phyloP scores from a whole-genome alignment of 2,888 invertebrate species.

The Stenotaenia linearis region DNA sequence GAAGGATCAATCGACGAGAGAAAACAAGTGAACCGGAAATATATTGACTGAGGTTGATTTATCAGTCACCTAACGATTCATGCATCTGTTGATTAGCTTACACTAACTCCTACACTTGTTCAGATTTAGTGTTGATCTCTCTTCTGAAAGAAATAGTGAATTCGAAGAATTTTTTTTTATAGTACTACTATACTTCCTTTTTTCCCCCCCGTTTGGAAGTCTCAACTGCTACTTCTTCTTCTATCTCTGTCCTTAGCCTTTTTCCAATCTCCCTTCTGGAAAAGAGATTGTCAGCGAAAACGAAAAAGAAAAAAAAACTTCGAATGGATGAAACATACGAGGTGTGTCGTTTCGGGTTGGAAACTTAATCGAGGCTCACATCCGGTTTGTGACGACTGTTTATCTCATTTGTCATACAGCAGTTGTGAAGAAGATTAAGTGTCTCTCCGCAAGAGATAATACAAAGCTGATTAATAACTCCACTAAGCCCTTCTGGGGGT shows the following conservation, averaged over 20 bases:
- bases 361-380: background rate
- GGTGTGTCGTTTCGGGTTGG: background rate
- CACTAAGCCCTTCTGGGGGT: background rate
- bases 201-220: background rate
- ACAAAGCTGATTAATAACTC: background rate
- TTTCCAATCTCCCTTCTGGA: background rate
- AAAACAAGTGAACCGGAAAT: background rate
- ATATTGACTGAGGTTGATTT: background rate
- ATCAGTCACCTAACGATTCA: background rate
- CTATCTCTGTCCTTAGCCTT: background rate
- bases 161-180: constrained; percentile 35
- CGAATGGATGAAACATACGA: background rate
- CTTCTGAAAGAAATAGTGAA: background rate
- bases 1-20: background rate
- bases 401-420: background rate
- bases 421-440: background rate
- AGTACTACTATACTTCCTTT: constrained; percentile 35
- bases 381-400: background rate
- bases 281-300: background rate
- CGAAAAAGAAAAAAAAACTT: background rate
- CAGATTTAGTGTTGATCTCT: background rate
- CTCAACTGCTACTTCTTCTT: background rate
- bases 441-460: background rate
- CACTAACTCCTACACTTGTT: background rate
- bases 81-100: background rate